Evolutionary conservation across 2,797 vertebrate species (phyloP), one percentile per base, ranked within the genome.

Genomic region (Lophius americanus): DNA sequence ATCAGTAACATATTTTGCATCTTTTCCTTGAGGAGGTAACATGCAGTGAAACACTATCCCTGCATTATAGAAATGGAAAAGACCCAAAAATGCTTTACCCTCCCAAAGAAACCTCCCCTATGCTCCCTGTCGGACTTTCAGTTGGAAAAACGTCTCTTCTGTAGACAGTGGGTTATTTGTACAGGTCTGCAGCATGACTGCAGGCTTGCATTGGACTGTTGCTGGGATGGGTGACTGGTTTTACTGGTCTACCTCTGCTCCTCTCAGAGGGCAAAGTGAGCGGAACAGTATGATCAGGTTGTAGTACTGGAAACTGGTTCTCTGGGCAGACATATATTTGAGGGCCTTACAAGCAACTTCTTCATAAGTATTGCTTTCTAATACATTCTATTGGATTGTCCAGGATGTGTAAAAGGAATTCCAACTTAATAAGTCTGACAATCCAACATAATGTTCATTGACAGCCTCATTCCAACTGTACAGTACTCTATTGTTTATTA

Each of bases 151-250:
- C 54, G 23, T 41, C 48, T 71, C 70, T 58, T 65, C 59, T 77
- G 80, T 50, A 86, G 86, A 92, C 91, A 90, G 81, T 82, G 76
- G 89, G 86, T 79, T 89, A 86, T 88, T 92, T 92, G 88, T 92
- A 39, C 71, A 75, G 68, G 81, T 86, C 77, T 88, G 81, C 62
- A 78, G 82, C 75, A 49, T 77, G 83, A 91, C 87, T 91, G 83
- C 79, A 78, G 61, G 59, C 64, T 84, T 87, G 73, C 78, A 83
- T 60, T 86, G 85, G 88, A 87, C 86, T 89, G 85, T 84, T 73
- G 78, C 85, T 82, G 71, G 70, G 83, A 91, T 80, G 90, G 88
- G 85, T 86, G 91, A 88, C 85, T 88, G 89, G 89, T 89, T 92
- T 91, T 90, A 92, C 89, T 91, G 89, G 89, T 89, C 89, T 88